A percentile compares a stretch with the other conserved stretches of the same genome.
Conservation (phyloP, 2,888 invertebrate species). For the Rhingia campestris region DNA sequence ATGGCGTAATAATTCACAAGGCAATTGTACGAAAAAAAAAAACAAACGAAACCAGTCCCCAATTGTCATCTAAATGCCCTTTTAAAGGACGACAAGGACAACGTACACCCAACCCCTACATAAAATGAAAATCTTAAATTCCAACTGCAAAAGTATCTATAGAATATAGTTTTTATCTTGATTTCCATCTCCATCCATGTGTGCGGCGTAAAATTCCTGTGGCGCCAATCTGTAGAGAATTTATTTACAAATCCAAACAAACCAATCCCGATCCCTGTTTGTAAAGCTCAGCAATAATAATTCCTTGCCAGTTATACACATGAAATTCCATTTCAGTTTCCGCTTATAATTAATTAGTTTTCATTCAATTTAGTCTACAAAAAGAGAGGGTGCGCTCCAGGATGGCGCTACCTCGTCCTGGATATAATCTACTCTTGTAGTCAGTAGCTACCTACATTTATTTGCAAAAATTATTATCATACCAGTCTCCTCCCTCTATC, state of each 20-base stretch:
- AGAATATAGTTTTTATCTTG: background rate
- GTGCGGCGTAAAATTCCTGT: background rate
- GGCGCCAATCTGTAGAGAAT: constrained; percentile 50
- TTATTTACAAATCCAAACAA: constrained; percentile 42
- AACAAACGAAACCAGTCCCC: constrained; percentile 3
- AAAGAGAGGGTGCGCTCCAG: constrained; percentile 3
- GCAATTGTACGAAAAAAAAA: constrained; percentile 27
- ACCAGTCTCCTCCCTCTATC: constrained; percentile 23
- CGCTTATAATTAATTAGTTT: constrained; percentile 70
- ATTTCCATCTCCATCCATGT: background rate
- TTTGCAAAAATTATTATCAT: constrained; percentile 8
- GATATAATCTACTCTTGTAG: constrained; percentile 26
- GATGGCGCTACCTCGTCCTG: constrained; percentile 20
- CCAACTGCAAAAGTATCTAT: constrained; percentile 42
- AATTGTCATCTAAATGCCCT: constrained; percentile 65
- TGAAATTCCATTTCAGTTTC: constrained; percentile 36
- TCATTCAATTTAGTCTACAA: constrained; percentile 50
- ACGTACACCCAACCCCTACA: constrained; percentile 30
- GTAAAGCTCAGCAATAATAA: constrained; percentile 55
- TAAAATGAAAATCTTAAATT: constrained; percentile 54
- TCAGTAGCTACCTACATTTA: constrained; percentile 2
- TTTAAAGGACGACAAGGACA: constrained; percentile 53
- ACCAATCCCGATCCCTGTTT: constrained; percentile 7
- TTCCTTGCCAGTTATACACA: constrained; percentile 26
- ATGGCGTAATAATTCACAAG: constrained; percentile 63